Conservation (phyloP, 2,113 vertebrate species). For the Tympanuchus pallidicinctus region DNA sequence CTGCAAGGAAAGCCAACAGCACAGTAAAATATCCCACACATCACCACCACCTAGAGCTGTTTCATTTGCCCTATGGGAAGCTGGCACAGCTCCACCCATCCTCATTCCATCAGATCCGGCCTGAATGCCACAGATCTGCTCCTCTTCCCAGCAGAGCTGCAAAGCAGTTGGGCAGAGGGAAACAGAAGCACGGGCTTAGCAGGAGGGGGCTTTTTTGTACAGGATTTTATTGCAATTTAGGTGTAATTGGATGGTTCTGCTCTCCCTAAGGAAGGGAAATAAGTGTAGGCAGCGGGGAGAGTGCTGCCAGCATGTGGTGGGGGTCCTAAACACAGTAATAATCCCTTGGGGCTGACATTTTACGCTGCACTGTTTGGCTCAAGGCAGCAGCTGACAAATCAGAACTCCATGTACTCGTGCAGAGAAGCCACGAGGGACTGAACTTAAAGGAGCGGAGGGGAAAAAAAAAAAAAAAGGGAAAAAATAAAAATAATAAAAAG, state of each 20-base stretch:
- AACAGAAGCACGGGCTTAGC: fast-evolving
- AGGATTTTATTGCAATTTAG: background rate
- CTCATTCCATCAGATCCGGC: background rate
- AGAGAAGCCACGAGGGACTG: background rate
- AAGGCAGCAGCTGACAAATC: background rate
- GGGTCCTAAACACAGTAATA: background rate
- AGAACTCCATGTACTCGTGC: background rate
- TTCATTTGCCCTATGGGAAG: background rate
- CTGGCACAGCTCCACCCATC: background rate
- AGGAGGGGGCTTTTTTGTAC: background rate
- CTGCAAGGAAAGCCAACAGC: background rate
- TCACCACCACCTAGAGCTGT: background rate
- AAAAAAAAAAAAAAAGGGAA: background rate
- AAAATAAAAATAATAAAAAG: background rate
- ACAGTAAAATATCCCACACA: background rate
- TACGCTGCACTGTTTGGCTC: background rate
- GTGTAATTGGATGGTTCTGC: background rate
- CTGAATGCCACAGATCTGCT: fast-evolving
- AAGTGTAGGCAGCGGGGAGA: background rate
- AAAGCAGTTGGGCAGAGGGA: background rate
- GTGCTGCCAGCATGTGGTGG: fast-evolving
- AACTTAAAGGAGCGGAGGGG: background rate
- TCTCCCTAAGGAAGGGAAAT: background rate
- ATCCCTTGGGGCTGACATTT: background rate
- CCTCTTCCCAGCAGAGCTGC: background rate